Evolutionary conservation across 1,140 invertebrate genomes (phyloP).

Genomic region (Leptopilina boulardi): DNA sequence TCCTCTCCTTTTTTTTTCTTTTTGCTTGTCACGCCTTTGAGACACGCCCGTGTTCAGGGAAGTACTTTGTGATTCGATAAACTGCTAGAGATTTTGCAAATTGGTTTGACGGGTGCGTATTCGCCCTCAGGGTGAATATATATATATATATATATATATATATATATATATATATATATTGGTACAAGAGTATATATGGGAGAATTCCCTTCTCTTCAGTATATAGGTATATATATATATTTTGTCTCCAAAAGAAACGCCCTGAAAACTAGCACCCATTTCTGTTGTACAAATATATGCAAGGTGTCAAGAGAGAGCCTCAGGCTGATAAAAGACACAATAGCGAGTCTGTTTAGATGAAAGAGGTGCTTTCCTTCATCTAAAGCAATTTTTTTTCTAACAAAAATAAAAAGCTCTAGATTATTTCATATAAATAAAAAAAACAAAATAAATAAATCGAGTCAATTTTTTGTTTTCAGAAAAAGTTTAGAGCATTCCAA

Average conservation of each 20-base stretch:
- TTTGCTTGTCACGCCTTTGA: conserved; percentile 17
- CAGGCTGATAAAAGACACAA: conserved; percentile 22
- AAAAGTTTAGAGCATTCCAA: too few species aligned
- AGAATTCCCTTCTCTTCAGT: too few species aligned
- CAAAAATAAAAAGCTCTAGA: too few species aligned
- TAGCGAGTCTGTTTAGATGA: not conserved
- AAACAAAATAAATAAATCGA: too few species aligned
- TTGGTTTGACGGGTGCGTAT: conserved; percentile 40
- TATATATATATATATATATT: not conserved
- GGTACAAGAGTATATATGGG: not conserved
- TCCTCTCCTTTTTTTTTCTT: too few species aligned
- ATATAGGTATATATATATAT: conserved; percentile 26
- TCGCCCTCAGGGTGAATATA: not conserved
- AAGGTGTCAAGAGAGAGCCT: conserved; percentile 39
- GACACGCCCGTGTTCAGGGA: conserved; percentile 35
- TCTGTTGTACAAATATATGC: conserved; percentile 40
- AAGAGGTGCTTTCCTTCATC: not conserved
- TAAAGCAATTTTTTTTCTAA: too few species aligned
- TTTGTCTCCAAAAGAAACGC: conserved; percentile 39
- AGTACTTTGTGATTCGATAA: conserved; percentile 55
- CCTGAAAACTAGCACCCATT: conserved; percentile 25
- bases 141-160: not conserved
- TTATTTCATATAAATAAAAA: too few species aligned
- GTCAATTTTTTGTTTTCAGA: too few species aligned
- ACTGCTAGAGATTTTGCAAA: conserved; percentile 57